A percentile compares a stretch with the other conserved stretches of the same genome.
Evolutionary conservation across 2,113 vertebrate genomes (phyloP).

Genomic region (Dromiciops gliroides): DNA sequence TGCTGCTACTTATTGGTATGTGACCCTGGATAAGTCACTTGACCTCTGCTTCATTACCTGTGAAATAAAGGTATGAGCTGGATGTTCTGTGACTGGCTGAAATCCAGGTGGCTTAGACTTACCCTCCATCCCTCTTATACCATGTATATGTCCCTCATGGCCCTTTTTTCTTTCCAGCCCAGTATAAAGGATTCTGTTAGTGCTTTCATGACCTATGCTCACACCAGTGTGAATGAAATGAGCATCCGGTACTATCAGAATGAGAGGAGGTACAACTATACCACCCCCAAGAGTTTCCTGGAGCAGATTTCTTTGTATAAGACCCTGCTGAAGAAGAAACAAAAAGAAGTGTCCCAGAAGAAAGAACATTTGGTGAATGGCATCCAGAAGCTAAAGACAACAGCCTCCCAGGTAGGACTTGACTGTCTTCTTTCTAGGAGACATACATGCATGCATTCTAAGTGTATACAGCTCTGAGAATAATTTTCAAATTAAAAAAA

Average conservation of each 20-base stretch:
- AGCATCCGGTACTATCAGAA: slow-evolving; percentile 86
- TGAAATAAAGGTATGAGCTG: neutral
- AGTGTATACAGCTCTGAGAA: neutral
- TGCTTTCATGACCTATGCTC: slow-evolving; percentile 90
- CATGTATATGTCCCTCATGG: too few relatives aligned
- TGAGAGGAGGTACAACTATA: slow-evolving; percentile 88
- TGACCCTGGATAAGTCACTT: neutral
- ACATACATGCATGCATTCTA: neutral
- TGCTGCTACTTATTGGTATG: neutral
- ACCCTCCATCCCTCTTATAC: too few relatives aligned
- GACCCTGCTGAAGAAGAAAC: slow-evolving; percentile 86
- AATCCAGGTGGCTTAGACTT: neutral
- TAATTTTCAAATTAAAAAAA: neutral
- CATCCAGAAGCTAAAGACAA: slow-evolving; percentile 88
- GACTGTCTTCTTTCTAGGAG: neutral
- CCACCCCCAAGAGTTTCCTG: slow-evolving; percentile 89
- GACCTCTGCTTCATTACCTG: neutral
- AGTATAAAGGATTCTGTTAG: slow-evolving; percentile 87
- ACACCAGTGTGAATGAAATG: slow-evolving; percentile 86
- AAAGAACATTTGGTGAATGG: slow-evolving; percentile 85
- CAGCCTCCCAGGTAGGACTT: slow-evolving; percentile 85
- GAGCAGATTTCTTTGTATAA: slow-evolving; percentile 89
- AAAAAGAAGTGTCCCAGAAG: slow-evolving; percentile 79
- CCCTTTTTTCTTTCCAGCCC: slow-evolving; percentile 84
- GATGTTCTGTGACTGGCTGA: neutral